Percentiles rank a stretch among this genome's conserved stretches.
These are phyloP conservation scores for Sphenopsis melanotis DNA, from an alignment of 2,797 vertebrate genomes.

Conservation along the genomic window DNA sequence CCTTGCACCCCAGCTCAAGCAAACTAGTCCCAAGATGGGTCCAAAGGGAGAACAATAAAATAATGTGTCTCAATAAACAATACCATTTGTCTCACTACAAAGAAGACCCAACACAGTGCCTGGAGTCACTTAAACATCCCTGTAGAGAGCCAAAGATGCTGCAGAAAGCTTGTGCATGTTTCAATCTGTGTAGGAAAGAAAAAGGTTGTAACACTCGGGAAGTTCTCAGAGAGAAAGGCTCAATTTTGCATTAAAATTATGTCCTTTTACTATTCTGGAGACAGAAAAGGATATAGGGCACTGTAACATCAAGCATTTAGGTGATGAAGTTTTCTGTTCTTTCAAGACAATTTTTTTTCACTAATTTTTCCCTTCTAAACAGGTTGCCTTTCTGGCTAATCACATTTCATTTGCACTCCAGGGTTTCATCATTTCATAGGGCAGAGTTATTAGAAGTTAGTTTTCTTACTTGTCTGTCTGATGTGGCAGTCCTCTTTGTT, in stretches of 20 bases:
- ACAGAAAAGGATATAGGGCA: background rate
- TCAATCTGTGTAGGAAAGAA: background rate
- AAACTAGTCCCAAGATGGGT: background rate
- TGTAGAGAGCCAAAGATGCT: background rate
- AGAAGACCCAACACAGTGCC: background rate
- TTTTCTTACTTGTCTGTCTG: background rate
- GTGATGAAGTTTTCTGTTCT: background rate
- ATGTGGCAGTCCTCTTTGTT: background rate
- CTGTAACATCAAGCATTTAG: background rate
- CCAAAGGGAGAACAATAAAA: rapidly evolving
- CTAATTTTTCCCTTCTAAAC: background rate
- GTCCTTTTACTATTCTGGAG: background rate
- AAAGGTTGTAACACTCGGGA: rapidly evolving
- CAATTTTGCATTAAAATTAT: background rate
- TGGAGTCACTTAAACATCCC: background rate
- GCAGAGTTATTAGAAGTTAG: background rate
- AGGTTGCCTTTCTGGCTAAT: background rate
- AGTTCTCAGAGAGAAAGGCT: background rate
- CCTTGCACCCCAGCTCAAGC: background rate
- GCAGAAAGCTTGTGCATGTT: background rate
- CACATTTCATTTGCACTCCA: background rate
- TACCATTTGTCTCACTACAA: background rate
- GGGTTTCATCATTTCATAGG: background rate
- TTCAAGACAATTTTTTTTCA: background rate
- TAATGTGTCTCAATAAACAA: background rate